These are phyloP conservation scores for Abrostola tripartita DNA, from an alignment of 2,888 invertebrate genomes.

Conservation along the genomic window DNA sequence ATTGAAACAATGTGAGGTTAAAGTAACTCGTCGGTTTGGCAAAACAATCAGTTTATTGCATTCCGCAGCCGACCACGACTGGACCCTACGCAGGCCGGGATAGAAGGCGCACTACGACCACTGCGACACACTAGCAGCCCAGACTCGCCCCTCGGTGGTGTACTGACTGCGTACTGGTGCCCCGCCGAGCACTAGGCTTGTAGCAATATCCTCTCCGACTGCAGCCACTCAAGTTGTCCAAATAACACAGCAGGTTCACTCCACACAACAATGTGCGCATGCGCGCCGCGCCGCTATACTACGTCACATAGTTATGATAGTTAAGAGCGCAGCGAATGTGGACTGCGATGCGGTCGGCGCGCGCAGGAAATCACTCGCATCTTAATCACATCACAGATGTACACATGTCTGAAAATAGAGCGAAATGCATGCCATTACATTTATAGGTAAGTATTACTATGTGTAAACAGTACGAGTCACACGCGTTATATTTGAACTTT, in stretches of 20 bases:
- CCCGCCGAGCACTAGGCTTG: too few relatives aligned
- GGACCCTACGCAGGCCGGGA: too few relatives aligned
- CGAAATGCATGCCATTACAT: neutral
- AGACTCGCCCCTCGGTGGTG: too few relatives aligned
- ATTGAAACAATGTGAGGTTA: conserved; percentile 19
- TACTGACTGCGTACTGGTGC: too few relatives aligned
- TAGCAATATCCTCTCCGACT: too few relatives aligned
- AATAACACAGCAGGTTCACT: neutral
- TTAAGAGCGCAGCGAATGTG: neutral
- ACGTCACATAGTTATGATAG: neutral
- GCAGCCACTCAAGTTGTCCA: too few relatives aligned
- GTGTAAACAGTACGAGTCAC: neutral
- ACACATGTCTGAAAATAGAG: conserved; percentile 2
- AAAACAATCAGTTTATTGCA: conserved; percentile 25
- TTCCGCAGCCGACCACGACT: neutral
- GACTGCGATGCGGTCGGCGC: neutral
- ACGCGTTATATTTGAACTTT: neutral
- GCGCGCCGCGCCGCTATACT: neutral
- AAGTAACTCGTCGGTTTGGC: conserved; percentile 20
- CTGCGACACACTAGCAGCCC: too few relatives aligned
- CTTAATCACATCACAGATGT: conserved; percentile 1
- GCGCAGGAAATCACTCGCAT: neutral
- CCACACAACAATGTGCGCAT: neutral
- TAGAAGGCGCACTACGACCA: too few relatives aligned
- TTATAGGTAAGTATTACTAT: neutral